Conservation (phyloP, 2,888 invertebrate species). For the Mythimna pallens region DNA sequence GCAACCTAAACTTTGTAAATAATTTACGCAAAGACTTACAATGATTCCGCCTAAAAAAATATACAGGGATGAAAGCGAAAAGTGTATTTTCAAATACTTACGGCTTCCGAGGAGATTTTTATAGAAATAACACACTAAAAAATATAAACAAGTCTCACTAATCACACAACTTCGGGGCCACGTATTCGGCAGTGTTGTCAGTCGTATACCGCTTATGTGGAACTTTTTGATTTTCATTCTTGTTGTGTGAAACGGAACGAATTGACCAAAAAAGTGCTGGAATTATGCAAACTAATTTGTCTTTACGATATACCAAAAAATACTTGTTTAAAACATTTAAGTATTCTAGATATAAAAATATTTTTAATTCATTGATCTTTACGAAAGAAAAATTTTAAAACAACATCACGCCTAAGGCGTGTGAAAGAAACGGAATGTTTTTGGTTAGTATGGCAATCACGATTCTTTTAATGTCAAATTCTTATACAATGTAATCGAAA, state of each 20-base stretch:
- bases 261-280: background rate
- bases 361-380: accelerated
- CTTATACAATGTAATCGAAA: slow-evolving; percentile 11
- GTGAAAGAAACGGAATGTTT: slow-evolving; percentile 57
- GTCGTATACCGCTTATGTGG: slow-evolving; percentile 86
- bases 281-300: accelerated
- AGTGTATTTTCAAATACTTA: slow-evolving; percentile 76
- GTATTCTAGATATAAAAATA: accelerated
- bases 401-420: background rate
- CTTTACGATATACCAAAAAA: background rate
- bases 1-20: slow-evolving; percentile 73
- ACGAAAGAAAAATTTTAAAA: slow-evolving; percentile 33
- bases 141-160: slow-evolving; percentile 87
- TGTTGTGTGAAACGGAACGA: slow-evolving; percentile 73
- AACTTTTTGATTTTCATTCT: slow-evolving; percentile 82
- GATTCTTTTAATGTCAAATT: slow-evolving; percentile 61
- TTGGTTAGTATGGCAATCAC: slow-evolving; percentile 69
- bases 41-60: slow-evolving; percentile 54
- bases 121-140: slow-evolving; percentile 82
- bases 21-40: slow-evolving; percentile 64
- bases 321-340: accelerated
- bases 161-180: slow-evolving; percentile 86
- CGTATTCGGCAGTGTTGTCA: slow-evolving; percentile 89
- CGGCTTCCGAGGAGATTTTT: slow-evolving; percentile 78
- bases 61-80: slow-evolving; percentile 36